Evolutionary conservation across 2,797 vertebrate genomes (phyloP).

Genomic region (Coregonus sp.): DNA sequence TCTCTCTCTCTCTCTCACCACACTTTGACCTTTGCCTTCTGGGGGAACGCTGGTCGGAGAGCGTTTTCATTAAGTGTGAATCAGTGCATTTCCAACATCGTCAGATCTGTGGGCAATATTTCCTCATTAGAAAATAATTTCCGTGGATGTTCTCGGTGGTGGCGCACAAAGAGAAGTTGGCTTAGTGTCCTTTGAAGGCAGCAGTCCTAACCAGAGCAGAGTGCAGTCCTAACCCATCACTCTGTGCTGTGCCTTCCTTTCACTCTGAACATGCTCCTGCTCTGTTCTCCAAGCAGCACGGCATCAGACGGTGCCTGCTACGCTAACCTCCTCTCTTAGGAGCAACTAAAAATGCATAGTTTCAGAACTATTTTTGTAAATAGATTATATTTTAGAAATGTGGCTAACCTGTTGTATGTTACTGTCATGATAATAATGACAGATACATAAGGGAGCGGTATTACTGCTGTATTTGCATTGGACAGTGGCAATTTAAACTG

Average conservation of each 20-base stretch:
- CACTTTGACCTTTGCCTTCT: slow-evolving; percentile 79
- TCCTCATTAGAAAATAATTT: slow-evolving; percentile 80
- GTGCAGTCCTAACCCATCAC: slow-evolving; percentile 3
- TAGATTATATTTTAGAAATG: not conserved
- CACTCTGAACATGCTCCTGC: not conserved
- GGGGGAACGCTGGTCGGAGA: slow-evolving; percentile 62
- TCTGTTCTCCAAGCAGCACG: not conserved
- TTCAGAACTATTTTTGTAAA: not conserved
- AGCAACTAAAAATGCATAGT: not conserved
- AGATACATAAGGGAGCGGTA: not conserved
- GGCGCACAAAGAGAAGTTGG: slow-evolving; percentile 64
- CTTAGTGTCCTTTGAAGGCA: slow-evolving; percentile 33
- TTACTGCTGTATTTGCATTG: not conserved
- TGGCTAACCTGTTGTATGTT: not conserved
- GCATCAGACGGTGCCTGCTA: not conserved
- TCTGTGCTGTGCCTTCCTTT: not conserved
- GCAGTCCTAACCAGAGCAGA: slow-evolving; percentile 6
- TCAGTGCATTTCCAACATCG: slow-evolving; percentile 75
- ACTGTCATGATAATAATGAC: not conserved
- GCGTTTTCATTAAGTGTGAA: slow-evolving; percentile 83
- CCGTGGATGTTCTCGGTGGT: slow-evolving; percentile 63
- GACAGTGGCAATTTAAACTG: no score
- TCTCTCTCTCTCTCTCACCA: slow-evolving; percentile 58
- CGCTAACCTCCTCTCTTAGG: not conserved
- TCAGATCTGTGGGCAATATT: slow-evolving; percentile 77